phyloP scores from a whole-genome alignment of 2,113 vertebrate species.

The Lampris incognitus region DNA sequence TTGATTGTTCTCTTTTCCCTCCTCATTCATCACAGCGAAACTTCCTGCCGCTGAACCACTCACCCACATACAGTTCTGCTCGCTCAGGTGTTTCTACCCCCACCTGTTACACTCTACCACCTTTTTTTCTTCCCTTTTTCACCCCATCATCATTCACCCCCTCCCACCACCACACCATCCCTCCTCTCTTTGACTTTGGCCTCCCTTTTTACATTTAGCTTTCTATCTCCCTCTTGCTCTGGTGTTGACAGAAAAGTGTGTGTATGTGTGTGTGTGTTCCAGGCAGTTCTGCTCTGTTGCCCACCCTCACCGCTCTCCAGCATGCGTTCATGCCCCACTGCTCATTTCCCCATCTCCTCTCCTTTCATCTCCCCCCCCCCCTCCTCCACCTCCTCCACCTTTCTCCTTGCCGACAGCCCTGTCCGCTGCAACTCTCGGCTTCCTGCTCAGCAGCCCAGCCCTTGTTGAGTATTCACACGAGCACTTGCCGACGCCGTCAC shows the following conservation, averaged over 20 bases:
- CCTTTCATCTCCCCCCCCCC: slow-evolving; percentile 18
- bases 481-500: slow-evolving; percentile 39
- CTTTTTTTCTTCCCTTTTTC: slow-evolving; percentile 8
- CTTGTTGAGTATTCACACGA: slow-evolving; percentile 58
- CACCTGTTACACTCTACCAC: slow-evolving; percentile 47
- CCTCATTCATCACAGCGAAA: slow-evolving; percentile 61
- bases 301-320: slow-evolving; percentile 13
- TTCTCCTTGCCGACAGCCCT: slow-evolving; percentile 49
- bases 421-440: slow-evolving; percentile 59
- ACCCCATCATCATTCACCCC: slow-evolving; percentile 22
- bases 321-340: slow-evolving; percentile 60
- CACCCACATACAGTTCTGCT: slow-evolving; percentile 25
- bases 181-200: slow-evolving; percentile 7
- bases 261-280: slow-evolving; percentile 31
- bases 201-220: slow-evolving; percentile 16
- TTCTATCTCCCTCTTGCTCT: slow-evolving; percentile 44
- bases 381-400: slow-evolving; percentile 23
- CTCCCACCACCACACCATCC: slow-evolving; percentile 16
- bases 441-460: slow-evolving; percentile 29
- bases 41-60: slow-evolving; percentile 48
- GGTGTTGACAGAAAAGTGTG: slow-evolving; percentile 7
- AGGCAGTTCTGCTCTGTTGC: slow-evolving; percentile 54
- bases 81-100: slow-evolving; percentile 23
- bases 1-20: slow-evolving; percentile 35
- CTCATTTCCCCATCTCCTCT: slow-evolving; percentile 49